phyloP scores from a whole-genome alignment of 2,113 vertebrate genomes.

The Cyprinus carpio region DNA sequence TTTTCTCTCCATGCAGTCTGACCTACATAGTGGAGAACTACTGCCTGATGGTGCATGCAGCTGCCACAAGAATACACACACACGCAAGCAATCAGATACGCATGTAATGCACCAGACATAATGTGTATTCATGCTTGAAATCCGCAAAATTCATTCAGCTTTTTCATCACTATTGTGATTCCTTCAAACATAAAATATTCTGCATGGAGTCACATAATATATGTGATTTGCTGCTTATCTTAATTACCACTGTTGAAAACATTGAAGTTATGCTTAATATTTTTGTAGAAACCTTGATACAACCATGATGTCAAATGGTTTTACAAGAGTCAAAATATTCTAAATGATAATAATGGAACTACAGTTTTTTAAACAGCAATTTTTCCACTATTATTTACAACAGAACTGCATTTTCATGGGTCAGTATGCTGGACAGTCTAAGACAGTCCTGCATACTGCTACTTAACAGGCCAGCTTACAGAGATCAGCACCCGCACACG shows the following conservation, averaged over 20 bases:
- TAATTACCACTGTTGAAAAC: too few species aligned
- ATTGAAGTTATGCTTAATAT: too few species aligned
- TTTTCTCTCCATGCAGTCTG: slow-evolving; percentile 44
- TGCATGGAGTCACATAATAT: too few species aligned
- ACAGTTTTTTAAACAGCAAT: too few species aligned
- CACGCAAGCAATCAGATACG: background rate
- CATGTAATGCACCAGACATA: slow-evolving; percentile 14
- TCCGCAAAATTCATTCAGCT: slow-evolving; percentile 23
- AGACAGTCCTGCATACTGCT: background rate
- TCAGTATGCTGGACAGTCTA: background rate
- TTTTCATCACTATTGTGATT: background rate
- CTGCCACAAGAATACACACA: slow-evolving; percentile 47
- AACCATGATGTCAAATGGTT: too few species aligned
- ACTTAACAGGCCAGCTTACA: slow-evolving; percentile 26
- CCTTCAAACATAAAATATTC: background rate
- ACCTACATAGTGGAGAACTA: slow-evolving; percentile 56
- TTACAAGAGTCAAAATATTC: too few species aligned
- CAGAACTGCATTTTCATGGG: too few species aligned
- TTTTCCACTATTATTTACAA: too few species aligned
- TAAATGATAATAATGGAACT: too few species aligned
- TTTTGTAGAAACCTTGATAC: too few species aligned
- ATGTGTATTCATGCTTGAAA: slow-evolving; percentile 14
- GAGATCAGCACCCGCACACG: slow-evolving; percentile 1
- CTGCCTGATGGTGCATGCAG: slow-evolving; percentile 55
- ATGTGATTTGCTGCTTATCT: too few species aligned